A percentile compares a stretch with the other conserved stretches of the same genome.
Evolutionary conservation across 1,140 invertebrate species (phyloP).

Genomic region (Hyphantria cunea): DNA sequence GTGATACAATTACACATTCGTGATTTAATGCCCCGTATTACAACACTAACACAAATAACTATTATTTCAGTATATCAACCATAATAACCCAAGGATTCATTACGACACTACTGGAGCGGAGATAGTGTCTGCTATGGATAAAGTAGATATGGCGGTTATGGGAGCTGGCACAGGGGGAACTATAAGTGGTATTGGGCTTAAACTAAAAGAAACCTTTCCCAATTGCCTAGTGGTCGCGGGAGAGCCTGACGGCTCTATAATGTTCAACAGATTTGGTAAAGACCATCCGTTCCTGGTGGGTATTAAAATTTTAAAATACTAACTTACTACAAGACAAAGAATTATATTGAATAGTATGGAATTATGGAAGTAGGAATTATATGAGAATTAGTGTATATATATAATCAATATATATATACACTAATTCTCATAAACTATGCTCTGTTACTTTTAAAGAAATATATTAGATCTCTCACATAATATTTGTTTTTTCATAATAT

Average conservation of each 20-base stretch:
- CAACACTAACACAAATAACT: too few relatives aligned
- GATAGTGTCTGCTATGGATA: slow-evolving; percentile 88
- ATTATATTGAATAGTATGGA: too few relatives aligned
- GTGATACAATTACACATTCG: background rate
- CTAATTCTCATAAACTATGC: too few relatives aligned
- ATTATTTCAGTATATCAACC: slow-evolving; percentile 89
- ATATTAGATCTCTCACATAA: too few relatives aligned
- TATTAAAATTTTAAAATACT: background rate
- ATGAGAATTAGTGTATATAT: too few relatives aligned
- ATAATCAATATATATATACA: too few relatives aligned
- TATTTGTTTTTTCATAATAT: too few relatives aligned
- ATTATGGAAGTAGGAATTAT: too few relatives aligned
- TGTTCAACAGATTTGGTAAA: slow-evolving; percentile 80
- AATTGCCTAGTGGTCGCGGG: slow-evolving; percentile 87
- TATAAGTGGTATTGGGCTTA: slow-evolving; percentile 88
- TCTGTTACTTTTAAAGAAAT: too few relatives aligned
- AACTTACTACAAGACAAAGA: too few relatives aligned
- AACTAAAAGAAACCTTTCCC: slow-evolving; percentile 87
- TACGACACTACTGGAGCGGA: slow-evolving; percentile 93
- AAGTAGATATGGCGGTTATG: slow-evolving; percentile 90
- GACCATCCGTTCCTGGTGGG: slow-evolving; percentile 35
- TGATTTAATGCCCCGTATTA: too few relatives aligned
- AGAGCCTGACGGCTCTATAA: slow-evolving; percentile 92
- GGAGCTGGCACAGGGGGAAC: slow-evolving; percentile 94
- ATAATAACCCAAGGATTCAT: slow-evolving; percentile 93